A percentile compares a stretch with the other conserved stretches of the same genome.
Evolutionary conservation across 2,113 vertebrate species (phyloP).

Genomic region (Eolophus roseicapilla): DNA sequence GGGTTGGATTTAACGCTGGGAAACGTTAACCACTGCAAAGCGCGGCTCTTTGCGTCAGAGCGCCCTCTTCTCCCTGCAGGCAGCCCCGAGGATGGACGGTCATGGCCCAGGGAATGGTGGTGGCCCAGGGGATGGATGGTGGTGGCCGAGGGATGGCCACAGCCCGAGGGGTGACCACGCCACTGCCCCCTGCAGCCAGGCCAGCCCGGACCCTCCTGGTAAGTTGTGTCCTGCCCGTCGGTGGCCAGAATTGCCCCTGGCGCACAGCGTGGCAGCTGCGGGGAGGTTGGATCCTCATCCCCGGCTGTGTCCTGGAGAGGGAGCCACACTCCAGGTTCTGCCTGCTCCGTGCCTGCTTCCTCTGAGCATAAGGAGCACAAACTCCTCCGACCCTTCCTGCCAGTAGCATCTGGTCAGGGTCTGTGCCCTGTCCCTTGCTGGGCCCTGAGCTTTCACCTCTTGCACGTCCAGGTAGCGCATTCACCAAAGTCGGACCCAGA

Average conservation of each 20-base stretch:
- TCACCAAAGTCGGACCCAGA: not conserved
- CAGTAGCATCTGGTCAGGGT: not conserved
- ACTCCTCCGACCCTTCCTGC: not conserved
- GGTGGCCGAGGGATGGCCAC: not conserved
- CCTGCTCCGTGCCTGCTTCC: not conserved
- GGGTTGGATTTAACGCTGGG: not conserved
- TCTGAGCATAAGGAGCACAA: not conserved
- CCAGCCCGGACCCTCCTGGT: not conserved
- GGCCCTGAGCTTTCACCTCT: not conserved
- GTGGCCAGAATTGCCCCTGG: not conserved
- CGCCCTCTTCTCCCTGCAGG: not conserved
- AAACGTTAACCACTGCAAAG: not conserved
- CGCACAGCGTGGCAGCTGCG: not conserved
- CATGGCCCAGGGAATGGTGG: not conserved
- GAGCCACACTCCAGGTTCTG: conserved; percentile 20
- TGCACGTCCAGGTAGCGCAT: fast-evolving
- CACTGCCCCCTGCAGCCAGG: not conserved
- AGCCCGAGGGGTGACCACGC: not conserved
- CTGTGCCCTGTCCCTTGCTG: not conserved
- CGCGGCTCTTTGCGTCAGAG: fast-evolving
- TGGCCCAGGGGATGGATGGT: not conserved
- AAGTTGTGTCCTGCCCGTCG: not conserved
- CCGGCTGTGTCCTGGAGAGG: conserved; percentile 14
- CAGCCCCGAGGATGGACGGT: not conserved
- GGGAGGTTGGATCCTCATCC: not conserved